These are phyloP conservation scores for Agraylea sexmaculata DNA, from an alignment of 1,140 invertebrate species.

Conservation along the genomic window DNA sequence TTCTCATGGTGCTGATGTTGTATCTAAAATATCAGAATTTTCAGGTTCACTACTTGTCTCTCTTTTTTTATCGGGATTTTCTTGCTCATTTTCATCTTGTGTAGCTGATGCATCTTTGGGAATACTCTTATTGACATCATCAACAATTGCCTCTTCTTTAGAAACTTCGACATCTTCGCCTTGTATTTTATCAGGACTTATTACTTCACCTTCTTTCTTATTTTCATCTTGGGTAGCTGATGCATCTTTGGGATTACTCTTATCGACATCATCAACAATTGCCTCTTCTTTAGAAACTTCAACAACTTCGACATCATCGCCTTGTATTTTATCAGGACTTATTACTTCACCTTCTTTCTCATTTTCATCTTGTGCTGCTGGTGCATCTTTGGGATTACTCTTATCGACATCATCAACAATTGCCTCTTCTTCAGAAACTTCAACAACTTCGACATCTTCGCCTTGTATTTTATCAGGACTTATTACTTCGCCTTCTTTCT, in stretches of 20 bases:
- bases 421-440: neutral
- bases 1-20: no score
- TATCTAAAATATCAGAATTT: no score
- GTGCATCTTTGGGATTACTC: neutral
- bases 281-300: no score
- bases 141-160: slow-evolving; percentile 12
- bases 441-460: neutral
- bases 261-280: neutral
- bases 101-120: neutral
- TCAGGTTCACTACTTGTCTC: no score
- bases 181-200: neutral
- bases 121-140: slow-evolving; percentile 13
- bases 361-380: neutral
- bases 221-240: neutral
- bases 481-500: no score
- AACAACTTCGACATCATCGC: neutral
- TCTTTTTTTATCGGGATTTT: no score
- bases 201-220: neutral
- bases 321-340: neutral
- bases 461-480: no score
- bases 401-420: neutral
- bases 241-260: neutral
- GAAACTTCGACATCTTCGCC: neutral
- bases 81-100: no score
- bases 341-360: neutral